Conservation (phyloP, 1,140 invertebrate species). For the Drosophila persimilis region DNA sequence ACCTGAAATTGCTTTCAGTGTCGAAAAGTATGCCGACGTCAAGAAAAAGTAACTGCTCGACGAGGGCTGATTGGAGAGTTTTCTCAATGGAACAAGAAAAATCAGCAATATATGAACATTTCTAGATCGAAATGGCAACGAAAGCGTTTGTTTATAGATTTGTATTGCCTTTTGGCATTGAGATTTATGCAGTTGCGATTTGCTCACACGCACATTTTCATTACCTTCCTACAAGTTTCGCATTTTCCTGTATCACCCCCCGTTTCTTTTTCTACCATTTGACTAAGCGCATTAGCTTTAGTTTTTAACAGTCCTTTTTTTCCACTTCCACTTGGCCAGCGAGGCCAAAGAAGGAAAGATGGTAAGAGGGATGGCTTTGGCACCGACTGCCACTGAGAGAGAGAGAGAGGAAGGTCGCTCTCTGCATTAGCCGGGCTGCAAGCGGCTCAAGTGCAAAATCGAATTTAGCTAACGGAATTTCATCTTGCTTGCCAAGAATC, state of each 20-base stretch:
- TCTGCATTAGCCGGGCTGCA: constrained; percentile 71
- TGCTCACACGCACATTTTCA: too few species aligned
- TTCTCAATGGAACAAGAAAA: too few species aligned
- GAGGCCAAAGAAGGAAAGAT: constrained; percentile 32
- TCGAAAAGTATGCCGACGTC: constrained; percentile 23
- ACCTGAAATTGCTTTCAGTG: constrained; percentile 67
- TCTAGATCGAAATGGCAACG: neutral
- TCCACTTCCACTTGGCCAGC: constrained; percentile 50
- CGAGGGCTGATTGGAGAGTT: neutral
- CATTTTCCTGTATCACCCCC: neutral
- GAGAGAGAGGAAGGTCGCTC: constrained; percentile 47
- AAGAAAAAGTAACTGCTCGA: neutral
- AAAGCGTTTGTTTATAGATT: too few species aligned
- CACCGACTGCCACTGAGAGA: too few species aligned
- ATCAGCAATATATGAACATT: too few species aligned
- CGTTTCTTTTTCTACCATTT: constrained; percentile 11
- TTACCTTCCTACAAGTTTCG: too few species aligned
- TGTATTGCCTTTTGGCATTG: too few species aligned
- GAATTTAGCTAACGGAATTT: constrained; percentile 78
- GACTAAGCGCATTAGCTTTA: constrained; percentile 56
- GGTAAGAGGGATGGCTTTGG: too few species aligned
- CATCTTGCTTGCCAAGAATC: constrained; percentile 65
- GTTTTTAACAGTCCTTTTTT: constrained; percentile 41
- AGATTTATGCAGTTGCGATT: too few species aligned
- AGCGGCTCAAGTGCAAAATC: constrained; percentile 78